phyloP scores from a whole-genome alignment of 2,797 vertebrate genomes.

The Gobionotothen gibberifrons region DNA sequence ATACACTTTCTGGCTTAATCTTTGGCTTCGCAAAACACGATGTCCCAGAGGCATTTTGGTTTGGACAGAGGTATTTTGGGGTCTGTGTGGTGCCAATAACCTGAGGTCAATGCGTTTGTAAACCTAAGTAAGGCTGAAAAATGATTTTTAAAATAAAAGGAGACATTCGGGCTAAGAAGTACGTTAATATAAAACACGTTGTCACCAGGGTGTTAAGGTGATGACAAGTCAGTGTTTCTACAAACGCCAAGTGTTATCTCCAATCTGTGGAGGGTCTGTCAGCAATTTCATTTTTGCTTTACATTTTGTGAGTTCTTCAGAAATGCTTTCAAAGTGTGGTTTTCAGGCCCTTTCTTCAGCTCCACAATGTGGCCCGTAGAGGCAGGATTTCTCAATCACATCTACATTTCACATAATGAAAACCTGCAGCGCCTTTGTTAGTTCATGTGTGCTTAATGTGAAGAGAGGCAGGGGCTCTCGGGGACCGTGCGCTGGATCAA shows the following conservation, averaged over 20 bases:
- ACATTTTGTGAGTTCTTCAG: slow-evolving; percentile 20
- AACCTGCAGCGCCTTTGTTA: slow-evolving; percentile 63
- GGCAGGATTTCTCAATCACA: slow-evolving; percentile 52
- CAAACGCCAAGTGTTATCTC: slow-evolving; percentile 27
- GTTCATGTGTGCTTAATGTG: slow-evolving; percentile 61
- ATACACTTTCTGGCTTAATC: not conserved
- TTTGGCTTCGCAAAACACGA: not conserved
- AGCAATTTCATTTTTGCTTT: slow-evolving; percentile 17
- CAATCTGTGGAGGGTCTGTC: slow-evolving; percentile 28
- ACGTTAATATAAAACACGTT: not conserved
- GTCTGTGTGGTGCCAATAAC: not conserved
- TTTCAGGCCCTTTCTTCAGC: slow-evolving; percentile 24
- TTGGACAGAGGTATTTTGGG: not conserved
- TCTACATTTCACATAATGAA: slow-evolving; percentile 67
- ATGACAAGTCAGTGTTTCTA: slow-evolving; percentile 25
- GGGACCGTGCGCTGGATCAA: slow-evolving; percentile 62
- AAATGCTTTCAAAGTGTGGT: slow-evolving; percentile 41
- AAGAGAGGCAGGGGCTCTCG: slow-evolving; percentile 55
- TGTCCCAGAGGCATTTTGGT: slow-evolving; percentile 4
- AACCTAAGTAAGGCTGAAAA: not conserved
- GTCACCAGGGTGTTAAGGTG: slow-evolving; percentile 1
- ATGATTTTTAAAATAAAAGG: not conserved
- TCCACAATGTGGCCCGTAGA: not conserved
- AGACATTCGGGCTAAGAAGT: slow-evolving; percentile 9
- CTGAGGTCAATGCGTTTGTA: not conserved